A percentile compares a stretch with the other conserved stretches of the same genome.
These are phyloP conservation scores for Limosa lapponica DNA, from an alignment of 2,797 vertebrate species.

Conservation along the genomic window DNA sequence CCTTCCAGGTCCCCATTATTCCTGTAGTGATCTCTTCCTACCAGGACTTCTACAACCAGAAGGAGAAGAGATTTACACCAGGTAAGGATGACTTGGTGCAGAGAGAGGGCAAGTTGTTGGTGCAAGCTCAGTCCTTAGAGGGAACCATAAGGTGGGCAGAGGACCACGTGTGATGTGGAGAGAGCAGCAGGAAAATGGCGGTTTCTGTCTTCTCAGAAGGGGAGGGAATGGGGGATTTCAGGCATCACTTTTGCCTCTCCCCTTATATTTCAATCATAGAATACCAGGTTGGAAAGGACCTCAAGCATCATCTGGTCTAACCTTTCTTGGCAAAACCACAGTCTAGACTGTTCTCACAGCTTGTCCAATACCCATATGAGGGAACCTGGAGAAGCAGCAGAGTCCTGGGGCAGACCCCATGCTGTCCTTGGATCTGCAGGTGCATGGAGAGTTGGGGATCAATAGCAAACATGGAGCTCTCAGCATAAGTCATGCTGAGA, in stretches of 20 bases:
- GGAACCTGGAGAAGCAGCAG: neutral
- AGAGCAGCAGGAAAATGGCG: neutral
- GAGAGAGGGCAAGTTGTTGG: neutral
- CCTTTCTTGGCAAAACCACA: neutral
- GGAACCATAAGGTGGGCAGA: neutral
- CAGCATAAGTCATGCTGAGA: neutral
- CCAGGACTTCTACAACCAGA: slow-evolving; percentile 27
- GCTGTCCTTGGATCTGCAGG: neutral
- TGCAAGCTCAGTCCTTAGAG: neutral
- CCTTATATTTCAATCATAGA: neutral
- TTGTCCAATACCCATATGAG: neutral
- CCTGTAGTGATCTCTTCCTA: slow-evolving; percentile 65
- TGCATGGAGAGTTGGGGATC: neutral
- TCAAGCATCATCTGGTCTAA: neutral
- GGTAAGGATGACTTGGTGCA: slow-evolving; percentile 18
- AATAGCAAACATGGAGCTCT: neutral
- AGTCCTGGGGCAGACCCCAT: neutral
- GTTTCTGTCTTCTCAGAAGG: neutral
- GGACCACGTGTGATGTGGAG: accelerated
- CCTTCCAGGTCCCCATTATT: slow-evolving; percentile 51
- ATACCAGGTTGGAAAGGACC: neutral
- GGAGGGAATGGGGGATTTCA: neutral
- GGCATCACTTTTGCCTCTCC: neutral
- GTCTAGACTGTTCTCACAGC: neutral
- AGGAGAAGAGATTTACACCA: slow-evolving; percentile 43